A percentile compares a stretch with the other conserved stretches of the same genome.
Conservation (phyloP, 2,888 invertebrate species). For the Drosophila paranaensis region DNA sequence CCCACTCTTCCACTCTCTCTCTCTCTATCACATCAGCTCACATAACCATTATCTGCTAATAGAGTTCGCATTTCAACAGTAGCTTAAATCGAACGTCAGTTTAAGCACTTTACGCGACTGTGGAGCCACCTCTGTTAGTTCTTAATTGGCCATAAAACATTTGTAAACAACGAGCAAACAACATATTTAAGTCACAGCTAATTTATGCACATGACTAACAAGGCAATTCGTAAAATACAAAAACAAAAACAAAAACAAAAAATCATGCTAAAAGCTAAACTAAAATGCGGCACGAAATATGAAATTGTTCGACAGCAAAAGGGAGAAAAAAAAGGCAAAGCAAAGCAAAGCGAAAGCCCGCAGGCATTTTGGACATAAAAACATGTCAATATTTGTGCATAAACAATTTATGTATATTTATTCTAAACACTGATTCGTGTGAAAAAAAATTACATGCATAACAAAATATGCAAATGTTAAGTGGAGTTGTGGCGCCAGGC, state of each 20-base stretch:
- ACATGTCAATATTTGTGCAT: constrained; percentile 16
- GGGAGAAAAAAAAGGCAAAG: not conserved
- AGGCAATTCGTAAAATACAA: constrained; percentile 35
- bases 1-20: no score
- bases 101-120: not conserved
- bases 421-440: constrained; percentile 9
- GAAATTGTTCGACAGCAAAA: constrained; percentile 26
- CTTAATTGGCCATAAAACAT: constrained; percentile 45
- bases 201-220: constrained; percentile 64
- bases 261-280: constrained; percentile 44
- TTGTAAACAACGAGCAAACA: constrained; percentile 36
- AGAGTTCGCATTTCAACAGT: not conserved
- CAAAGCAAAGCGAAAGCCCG: constrained; percentile 6
- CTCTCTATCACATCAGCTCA: not conserved
- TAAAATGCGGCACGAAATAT: constrained; percentile 44
- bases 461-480: constrained; percentile 5
- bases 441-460: constrained; percentile 7
- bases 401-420: constrained; percentile 17
- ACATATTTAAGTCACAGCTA: constrained; percentile 46
- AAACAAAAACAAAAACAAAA: not conserved
- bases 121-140: constrained; percentile 20
- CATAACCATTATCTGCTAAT: not conserved
- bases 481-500: not conserved
- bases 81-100: constrained; percentile 7
- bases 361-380: constrained; percentile 6